These are phyloP conservation scores for Teleogryllus occipitalis DNA, from an alignment of 1,140 invertebrate species.

Conservation along the genomic window DNA sequence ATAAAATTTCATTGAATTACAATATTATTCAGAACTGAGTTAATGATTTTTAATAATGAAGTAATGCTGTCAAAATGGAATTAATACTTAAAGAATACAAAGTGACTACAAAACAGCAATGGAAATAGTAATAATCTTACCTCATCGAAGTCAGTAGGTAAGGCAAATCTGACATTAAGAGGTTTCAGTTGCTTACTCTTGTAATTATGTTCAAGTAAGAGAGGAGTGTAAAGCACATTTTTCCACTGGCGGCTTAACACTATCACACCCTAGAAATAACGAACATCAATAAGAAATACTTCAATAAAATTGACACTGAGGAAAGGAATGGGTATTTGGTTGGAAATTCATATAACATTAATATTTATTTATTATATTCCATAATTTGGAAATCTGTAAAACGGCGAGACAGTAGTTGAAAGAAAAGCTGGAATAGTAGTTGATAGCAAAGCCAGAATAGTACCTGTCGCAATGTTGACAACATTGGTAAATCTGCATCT, in stretches of 20 bases:
- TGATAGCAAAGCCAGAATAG: not conserved
- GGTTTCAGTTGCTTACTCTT: conserved; percentile 71
- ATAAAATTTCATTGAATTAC: too few species aligned
- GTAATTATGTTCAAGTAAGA: conserved; percentile 81
- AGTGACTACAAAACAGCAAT: too few species aligned
- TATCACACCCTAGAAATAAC: conserved; percentile 64
- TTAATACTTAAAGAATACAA: too few species aligned
- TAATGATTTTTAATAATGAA: too few species aligned
- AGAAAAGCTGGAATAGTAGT: conserved; percentile 28
- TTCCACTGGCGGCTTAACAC: conserved; percentile 94
- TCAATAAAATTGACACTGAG: not conserved
- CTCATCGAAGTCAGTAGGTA: conserved; percentile 75
- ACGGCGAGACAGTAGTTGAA: too few species aligned
- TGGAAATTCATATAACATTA: not conserved
- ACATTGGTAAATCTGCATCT: conserved; percentile 67
- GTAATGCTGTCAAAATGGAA: too few species aligned
- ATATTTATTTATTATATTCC: too few species aligned
- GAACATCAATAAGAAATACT: conserved; percentile 11
- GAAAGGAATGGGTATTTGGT: not conserved
- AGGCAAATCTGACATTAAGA: conserved; percentile 78
- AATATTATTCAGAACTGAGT: too few species aligned
- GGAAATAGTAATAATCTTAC: conserved; percentile 38
- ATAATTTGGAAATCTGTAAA: too few species aligned
- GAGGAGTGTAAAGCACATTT: conserved; percentile 87
- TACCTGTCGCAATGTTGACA: conserved; percentile 80